A percentile compares a stretch with the other conserved stretches of the same genome.
phyloP scores from a whole-genome alignment of 1,140 invertebrate species.

The Pissodes strobi region DNA sequence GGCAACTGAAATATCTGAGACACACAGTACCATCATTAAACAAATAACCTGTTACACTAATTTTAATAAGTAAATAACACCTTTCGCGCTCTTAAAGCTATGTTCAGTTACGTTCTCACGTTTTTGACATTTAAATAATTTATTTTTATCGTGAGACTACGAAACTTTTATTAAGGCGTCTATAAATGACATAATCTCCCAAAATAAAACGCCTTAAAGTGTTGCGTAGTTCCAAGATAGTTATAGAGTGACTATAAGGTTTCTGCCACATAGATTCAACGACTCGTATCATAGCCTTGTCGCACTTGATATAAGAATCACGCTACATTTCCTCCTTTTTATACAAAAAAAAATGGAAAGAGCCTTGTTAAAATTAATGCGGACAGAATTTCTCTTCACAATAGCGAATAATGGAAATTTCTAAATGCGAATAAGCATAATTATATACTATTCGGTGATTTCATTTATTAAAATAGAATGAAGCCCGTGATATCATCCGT shows the following conservation, averaged over 20 bases:
- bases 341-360: too few species aligned
- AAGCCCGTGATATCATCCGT: slow-evolving; percentile 44
- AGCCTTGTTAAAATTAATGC: too few species aligned
- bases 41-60: too few species aligned
- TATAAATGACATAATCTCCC: background rate
- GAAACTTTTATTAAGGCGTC: background rate
- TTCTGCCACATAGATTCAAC: too few species aligned
- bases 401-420: background rate
- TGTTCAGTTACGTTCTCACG: background rate
- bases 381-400: background rate
- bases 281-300: too few species aligned
- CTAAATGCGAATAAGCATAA: slow-evolving; percentile 3
- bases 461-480: slow-evolving; percentile 48
- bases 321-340: too few species aligned
- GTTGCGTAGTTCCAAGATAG: background rate
- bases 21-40: too few species aligned
- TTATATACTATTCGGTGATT: slow-evolving; percentile 33
- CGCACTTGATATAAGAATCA: too few species aligned
- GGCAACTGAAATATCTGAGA: too few species aligned
- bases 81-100: too few species aligned
- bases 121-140: slow-evolving; percentile 11
- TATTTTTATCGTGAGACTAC: slow-evolving; percentile 3
- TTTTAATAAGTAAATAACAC: too few species aligned
- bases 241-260: too few species aligned
- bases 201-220: background rate